phyloP scores from a whole-genome alignment of 2,888 invertebrate genomes.

The Cyclophora albipunctata region DNA sequence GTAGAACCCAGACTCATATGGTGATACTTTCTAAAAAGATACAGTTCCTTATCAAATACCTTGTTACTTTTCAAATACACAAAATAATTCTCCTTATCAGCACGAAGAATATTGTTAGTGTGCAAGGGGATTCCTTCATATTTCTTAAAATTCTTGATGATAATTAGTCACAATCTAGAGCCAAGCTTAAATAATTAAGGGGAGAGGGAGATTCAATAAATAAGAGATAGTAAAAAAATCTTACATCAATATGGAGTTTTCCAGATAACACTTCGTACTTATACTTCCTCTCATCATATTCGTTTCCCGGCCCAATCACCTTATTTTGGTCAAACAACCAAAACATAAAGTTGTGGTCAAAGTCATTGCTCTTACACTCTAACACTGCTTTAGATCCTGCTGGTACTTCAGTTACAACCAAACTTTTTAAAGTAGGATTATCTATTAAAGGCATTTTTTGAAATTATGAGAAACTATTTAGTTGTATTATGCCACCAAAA shows the following conservation, averaged over 20 bases:
- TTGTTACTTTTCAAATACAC: too few species aligned
- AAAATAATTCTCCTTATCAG: too few species aligned
- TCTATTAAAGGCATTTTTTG: constrained; percentile 32
- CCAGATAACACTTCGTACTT: constrained; percentile 82
- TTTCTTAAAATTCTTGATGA: too few species aligned
- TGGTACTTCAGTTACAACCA: constrained; percentile 66
- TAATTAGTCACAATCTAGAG: too few species aligned
- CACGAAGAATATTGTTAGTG: too few species aligned
- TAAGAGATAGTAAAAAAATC: constrained; percentile 12
- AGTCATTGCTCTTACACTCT: constrained; percentile 79
- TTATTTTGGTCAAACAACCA: constrained; percentile 77
- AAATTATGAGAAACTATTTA: constrained; percentile 16
- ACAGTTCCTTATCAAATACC: constrained; percentile 1
- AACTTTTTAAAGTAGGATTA: constrained; percentile 38
- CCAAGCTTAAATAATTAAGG: too few species aligned
- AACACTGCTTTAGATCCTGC: constrained; percentile 77
- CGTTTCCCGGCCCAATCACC: constrained; percentile 78
- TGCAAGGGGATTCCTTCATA: too few species aligned
- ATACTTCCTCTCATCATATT: constrained; percentile 76
- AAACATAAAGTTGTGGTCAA: constrained; percentile 79
- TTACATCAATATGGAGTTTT: constrained; percentile 79
- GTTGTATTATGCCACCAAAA: constrained; percentile 41
- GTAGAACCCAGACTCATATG: constrained; percentile 78
- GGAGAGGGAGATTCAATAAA: too few species aligned
- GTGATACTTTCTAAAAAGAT: constrained; percentile 72